These are phyloP conservation scores for Tachina lurida DNA, from an alignment of 2,888 invertebrate species.

Conservation along the genomic window DNA sequence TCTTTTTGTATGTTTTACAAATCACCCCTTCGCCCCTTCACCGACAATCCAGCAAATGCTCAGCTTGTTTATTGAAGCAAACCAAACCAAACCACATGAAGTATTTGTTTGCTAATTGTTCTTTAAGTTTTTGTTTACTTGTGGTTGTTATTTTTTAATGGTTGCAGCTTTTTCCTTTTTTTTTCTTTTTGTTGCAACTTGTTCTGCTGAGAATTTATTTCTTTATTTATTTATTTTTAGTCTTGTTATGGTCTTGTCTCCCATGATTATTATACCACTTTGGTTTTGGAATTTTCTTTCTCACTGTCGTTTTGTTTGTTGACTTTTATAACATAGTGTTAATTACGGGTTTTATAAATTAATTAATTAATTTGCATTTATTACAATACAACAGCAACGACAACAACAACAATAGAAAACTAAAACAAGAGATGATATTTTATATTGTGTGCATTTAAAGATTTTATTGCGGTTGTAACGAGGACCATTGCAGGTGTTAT, in stretches of 20 bases:
- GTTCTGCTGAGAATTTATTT: conserved; percentile 54
- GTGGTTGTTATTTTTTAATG: conserved; percentile 1
- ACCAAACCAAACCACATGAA: conserved; percentile 57
- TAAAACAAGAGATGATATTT: conserved; percentile 1
- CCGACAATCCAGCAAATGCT: neutral
- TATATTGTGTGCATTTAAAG: neutral
- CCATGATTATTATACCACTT: conserved; percentile 57
- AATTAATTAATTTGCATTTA: conserved; percentile 79
- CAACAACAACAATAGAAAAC: neutral
- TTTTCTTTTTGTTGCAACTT: conserved; percentile 45
- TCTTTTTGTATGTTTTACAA: neutral
- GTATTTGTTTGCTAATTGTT: conserved; percentile 67
- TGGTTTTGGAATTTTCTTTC: conserved; percentile 45
- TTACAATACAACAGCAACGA: conserved; percentile 29
- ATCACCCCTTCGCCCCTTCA: conserved; percentile 7
- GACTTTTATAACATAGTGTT: conserved; percentile 76
- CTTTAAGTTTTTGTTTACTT: conserved; percentile 59
- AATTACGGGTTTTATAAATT: conserved; percentile 78
- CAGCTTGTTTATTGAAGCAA: conserved; percentile 14
- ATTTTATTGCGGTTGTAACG: conserved; percentile 24
- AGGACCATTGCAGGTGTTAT: neutral
- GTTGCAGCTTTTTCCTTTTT: neutral
- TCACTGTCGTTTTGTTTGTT: conserved; percentile 54
- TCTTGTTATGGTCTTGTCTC: conserved; percentile 50
- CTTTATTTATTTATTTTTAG: conserved; percentile 23